Base-by-base conservation (phyloP, 2,113 vertebrate genomes). In the Scomber japonicus region DNA sequence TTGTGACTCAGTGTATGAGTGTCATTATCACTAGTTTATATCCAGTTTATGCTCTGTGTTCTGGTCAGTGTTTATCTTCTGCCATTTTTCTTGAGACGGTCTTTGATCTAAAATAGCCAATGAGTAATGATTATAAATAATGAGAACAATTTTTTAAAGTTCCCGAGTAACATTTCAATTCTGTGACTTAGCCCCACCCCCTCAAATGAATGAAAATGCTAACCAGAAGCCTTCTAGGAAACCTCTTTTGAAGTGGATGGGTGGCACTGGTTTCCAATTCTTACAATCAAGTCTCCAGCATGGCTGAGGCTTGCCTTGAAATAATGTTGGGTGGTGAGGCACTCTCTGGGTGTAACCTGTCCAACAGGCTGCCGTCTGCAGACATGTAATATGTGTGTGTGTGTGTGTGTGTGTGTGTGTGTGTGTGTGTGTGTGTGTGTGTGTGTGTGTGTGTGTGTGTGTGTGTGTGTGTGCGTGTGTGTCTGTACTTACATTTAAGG, bases 261-360 rank as follows among this genome's bases (percentile, higher is more conserved):
- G 73, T 78, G 70, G 72, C 60, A 71, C 72, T 75, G 50, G 54
- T 71, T 56, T 85, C 30, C 63, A 74, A 9, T 44, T 65, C 60
- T 84, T 71, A 82, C 59, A 75, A 16, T 56, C 35, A 64, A 64
- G 50, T 69, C 65, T 81, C 30, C 60, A 80, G 63, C 17, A 61
- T 64, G 55, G 69, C 61, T 78, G 63, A 80, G 73, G 60, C 68
- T 78, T 40, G 56, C 59, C 67, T 68, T 83, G 24, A 75, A 79
- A 78, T 75, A 71, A 78, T 85, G 71, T 46, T 70, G 80, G 74
- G 56, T 30, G 27, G 68, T 61, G 63, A 74, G 71, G 15, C 24
- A 69, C 68, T 64, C 71, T 80, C 48, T 84, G 83, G 85, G 85
- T 88, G 89, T 85, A 81, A 86, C 85, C 81, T 59, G 81, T 83